These are phyloP conservation scores for Cynopterus brachyotis DNA, from an alignment of 2,113 vertebrate species.

Conservation along the genomic window DNA sequence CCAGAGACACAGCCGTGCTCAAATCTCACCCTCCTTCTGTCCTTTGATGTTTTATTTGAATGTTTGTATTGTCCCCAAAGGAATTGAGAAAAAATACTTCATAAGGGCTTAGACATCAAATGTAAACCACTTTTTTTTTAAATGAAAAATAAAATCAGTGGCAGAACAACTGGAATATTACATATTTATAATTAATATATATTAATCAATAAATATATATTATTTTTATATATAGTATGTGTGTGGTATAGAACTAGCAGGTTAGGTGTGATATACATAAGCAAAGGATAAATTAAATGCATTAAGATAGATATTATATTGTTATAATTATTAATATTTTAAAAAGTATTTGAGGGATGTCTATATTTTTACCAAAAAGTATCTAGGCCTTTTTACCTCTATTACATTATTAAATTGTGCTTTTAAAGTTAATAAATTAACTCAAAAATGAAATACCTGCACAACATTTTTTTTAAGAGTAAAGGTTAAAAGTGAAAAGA, in stretches of 20 bases:
- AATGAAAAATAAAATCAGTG: conserved; percentile 22
- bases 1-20: background rate
- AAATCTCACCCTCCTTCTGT: background rate
- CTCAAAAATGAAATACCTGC: background rate
- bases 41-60: background rate
- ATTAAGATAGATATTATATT: background rate
- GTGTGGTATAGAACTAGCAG: background rate
- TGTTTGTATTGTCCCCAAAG: background rate
- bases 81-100: background rate
- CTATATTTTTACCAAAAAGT: background rate
- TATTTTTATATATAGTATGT: background rate
- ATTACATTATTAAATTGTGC: background rate
- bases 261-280: background rate
- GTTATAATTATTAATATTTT: background rate
- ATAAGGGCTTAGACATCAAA: background rate
- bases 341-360: background rate
- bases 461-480: background rate
- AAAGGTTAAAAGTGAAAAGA: background rate
- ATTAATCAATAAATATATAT: no score
- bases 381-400: background rate
- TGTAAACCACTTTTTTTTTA: background rate
- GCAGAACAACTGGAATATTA: background rate
- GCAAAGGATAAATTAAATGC: background rate
- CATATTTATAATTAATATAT: background rate
- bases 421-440: background rate